A percentile compares a stretch with the other conserved stretches of the same genome.
These are phyloP conservation scores for Apodemus sylvaticus DNA, from an alignment of 2,113 vertebrate genomes.

Conservation along the genomic window DNA sequence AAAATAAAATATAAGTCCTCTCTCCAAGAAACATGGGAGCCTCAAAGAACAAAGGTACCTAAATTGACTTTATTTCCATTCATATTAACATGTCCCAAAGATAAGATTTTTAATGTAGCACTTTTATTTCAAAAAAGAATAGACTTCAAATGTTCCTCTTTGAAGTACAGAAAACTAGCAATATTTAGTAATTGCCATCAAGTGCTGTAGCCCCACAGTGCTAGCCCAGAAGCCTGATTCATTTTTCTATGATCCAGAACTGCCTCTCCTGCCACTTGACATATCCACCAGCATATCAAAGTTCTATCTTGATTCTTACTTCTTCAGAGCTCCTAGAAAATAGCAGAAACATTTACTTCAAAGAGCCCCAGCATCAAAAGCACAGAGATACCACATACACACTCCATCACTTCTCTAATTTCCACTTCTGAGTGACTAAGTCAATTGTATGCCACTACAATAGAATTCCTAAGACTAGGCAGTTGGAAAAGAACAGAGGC, in stretches of 20 bases:
- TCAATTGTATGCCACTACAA: background rate
- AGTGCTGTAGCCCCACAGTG: background rate
- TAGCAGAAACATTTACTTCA: constrained; percentile 21
- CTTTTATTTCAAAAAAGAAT: constrained; percentile 31
- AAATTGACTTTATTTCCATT: constrained; percentile 20
- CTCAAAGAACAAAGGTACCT: constrained; percentile 11
- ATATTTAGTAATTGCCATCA: background rate
- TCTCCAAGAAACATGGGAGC: background rate
- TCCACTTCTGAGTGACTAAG: background rate
- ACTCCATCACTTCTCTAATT: background rate
- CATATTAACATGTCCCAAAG: constrained; percentile 24
- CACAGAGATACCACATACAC: background rate
- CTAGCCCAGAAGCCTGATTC: background rate
- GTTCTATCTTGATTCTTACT: background rate
- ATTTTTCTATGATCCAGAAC: background rate
- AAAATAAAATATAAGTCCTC: background rate
- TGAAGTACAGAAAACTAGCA: background rate
- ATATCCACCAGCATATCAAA: constrained; percentile 49
- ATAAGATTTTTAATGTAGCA: constrained; percentile 3
- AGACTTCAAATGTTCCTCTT: constrained; percentile 32
- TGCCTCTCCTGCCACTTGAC: background rate
- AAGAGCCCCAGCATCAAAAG: background rate
- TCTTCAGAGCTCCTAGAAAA: background rate
- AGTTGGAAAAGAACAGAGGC: background rate
- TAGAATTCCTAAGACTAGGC: background rate